Evolutionary conservation across 2,113 vertebrate species (phyloP).

Genomic region (Salvelinus namaycush): DNA sequence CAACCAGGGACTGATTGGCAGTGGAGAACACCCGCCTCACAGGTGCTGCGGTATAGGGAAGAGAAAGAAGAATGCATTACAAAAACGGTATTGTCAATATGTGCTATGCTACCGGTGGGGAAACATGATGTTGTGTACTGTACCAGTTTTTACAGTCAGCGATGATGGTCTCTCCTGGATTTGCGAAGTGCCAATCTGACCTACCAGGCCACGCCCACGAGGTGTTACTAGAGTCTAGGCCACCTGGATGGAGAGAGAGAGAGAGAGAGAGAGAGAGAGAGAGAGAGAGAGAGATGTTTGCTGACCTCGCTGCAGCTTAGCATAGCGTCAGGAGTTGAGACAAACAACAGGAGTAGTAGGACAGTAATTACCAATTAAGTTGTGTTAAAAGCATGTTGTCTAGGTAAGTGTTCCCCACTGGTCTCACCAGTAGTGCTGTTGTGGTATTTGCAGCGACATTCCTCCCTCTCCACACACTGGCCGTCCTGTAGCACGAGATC

Average conservation of each 20-base stretch:
- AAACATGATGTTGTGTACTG: not conserved
- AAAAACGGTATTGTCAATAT: not conserved
- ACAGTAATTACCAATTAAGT: not conserved
- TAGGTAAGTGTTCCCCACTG: too few species aligned
- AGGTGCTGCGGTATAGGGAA: slow-evolving; percentile 71
- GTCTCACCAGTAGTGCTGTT: slow-evolving; percentile 68
- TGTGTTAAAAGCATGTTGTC: not conserved
- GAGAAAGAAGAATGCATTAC: not conserved
- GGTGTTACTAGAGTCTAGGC: slow-evolving; percentile 56
- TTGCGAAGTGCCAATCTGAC: slow-evolving; percentile 71
- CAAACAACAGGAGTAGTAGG: too few species aligned
- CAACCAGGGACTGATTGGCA: slow-evolving; percentile 78
- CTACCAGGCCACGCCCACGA: slow-evolving; percentile 63
- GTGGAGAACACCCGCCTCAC: slow-evolving; percentile 72
- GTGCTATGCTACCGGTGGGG: not conserved
- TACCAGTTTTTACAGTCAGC: slow-evolving; percentile 85
- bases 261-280: too few species aligned
- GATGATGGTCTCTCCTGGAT: slow-evolving; percentile 76
- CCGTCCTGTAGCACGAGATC: slow-evolving; percentile 80
- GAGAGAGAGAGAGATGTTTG: too few species aligned
- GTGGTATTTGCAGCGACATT: slow-evolving; percentile 81
- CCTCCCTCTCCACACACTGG: slow-evolving; percentile 67
- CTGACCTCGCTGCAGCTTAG: too few species aligned
- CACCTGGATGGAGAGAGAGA: slow-evolving; percentile 12
- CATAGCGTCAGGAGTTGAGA: too few species aligned